A percentile compares a stretch with the other conserved stretches of the same genome.
These are phyloP conservation scores for Laticauda laticaudata DNA, from an alignment of 2,113 vertebrate genomes.

Conservation along the genomic window DNA sequence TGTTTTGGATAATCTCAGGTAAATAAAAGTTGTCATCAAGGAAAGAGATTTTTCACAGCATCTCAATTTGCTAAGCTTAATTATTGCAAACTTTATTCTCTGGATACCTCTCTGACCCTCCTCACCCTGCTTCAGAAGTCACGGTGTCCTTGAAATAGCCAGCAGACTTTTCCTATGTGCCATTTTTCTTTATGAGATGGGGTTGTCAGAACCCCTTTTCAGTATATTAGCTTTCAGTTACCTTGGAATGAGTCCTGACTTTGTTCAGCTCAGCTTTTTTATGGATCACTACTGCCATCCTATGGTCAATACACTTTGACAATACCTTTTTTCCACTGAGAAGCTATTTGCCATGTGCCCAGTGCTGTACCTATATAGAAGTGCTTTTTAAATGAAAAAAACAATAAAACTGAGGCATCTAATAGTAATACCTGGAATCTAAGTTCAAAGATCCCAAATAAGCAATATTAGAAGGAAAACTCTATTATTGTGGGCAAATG, in stretches of 20 bases:
- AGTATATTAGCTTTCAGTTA: conserved; percentile 43
- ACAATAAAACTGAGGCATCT: neutral
- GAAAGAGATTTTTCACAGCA: neutral
- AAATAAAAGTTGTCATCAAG: neutral
- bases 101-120: neutral
- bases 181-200: conserved; percentile 31
- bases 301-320: conserved; percentile 27
- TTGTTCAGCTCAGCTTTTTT: conserved; percentile 27
- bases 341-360: neutral
- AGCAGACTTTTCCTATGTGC: conserved; percentile 30
- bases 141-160: conserved; percentile 49
- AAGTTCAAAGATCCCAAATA: neutral
- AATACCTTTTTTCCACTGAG: neutral
- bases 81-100: conserved; percentile 37
- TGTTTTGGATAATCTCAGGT: neutral
- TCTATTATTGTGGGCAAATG: neutral
- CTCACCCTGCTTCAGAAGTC: conserved; percentile 13
- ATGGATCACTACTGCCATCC: conserved; percentile 68
- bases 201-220: conserved; percentile 53
- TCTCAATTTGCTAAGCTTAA: neutral
- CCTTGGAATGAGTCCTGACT: conserved; percentile 30
- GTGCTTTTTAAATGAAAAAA: neutral
- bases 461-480: neutral
- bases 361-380: neutral
- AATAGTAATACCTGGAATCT: neutral